Evolutionary conservation across 2,888 invertebrate species (phyloP).

Genomic region (Linyphia triangularis): DNA sequence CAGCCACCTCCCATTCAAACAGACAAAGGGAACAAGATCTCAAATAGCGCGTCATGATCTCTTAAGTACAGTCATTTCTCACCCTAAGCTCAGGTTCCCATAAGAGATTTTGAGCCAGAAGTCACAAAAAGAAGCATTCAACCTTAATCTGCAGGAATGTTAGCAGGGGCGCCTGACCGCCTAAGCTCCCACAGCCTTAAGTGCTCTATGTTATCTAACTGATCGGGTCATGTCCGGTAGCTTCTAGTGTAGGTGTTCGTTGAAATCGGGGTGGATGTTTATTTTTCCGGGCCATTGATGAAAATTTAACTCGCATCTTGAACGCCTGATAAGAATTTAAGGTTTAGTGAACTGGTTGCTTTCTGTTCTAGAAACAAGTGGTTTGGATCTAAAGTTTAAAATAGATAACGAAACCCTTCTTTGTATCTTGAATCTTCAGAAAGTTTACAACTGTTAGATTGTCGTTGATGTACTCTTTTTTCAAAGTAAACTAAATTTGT

Average conservation of each 20-base stretch:
- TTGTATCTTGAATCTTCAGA: too few relatives aligned
- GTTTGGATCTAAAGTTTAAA: too few relatives aligned
- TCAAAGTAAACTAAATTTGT: too few relatives aligned
- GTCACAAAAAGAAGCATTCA: conserved; percentile 6
- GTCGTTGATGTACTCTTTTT: too few relatives aligned
- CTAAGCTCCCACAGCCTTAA: conserved; percentile 23
- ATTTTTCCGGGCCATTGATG: background rate
- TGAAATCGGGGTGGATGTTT: conserved; percentile 5
- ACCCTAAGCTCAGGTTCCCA: conserved; percentile 7
- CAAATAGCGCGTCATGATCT: conserved; percentile 51
- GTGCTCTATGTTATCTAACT: conserved; percentile 44
- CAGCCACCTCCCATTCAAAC: background rate
- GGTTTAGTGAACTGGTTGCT: background rate
- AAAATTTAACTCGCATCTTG: background rate
- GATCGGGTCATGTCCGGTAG: conserved; percentile 17
- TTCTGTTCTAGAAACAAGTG: background rate
- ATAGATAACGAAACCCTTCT: too few relatives aligned
- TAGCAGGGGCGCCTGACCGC: conserved; percentile 18
- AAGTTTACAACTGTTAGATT: too few relatives aligned
- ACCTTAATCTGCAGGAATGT: conserved; percentile 39
- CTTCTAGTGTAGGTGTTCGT: conserved; percentile 15
- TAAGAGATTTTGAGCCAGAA: conserved; percentile 35
- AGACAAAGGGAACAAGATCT: conserved; percentile 24
- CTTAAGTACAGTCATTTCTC: conserved; percentile 37
- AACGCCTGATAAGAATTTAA: background rate